phyloP scores from a whole-genome alignment of 2,797 vertebrate species.

The Pantherophis vulpinus region DNA sequence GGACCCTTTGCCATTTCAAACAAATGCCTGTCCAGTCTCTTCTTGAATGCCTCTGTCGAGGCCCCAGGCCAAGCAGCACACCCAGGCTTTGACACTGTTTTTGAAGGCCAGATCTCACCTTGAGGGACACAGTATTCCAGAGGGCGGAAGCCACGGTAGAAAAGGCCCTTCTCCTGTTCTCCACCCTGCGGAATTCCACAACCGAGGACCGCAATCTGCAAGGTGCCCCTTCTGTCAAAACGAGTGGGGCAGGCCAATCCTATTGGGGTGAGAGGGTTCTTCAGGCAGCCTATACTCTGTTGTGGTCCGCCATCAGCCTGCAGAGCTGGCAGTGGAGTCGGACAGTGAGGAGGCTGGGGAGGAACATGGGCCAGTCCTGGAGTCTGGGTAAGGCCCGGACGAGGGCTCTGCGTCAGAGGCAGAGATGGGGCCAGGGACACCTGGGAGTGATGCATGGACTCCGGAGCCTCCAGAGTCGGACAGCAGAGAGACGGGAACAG shows the following conservation, averaged over 20 bases:
- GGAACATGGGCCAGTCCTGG: no score
- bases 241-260: background rate
- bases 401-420: no score
- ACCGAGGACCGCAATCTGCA: background rate
- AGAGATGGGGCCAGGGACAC: no score
- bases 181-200: rapidly evolving
- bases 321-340: no score
- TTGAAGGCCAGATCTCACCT: background rate
- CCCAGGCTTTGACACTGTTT: background rate
- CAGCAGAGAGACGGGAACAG: no score
- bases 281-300: background rate
- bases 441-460: no score
- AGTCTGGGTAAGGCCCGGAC: no score
- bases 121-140: background rate
- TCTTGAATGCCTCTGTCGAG: background rate
- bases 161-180: background rate
- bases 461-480: no score
- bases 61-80: no score
- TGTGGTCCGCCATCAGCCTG: no score
- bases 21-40: background rate
- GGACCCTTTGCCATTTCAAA: background rate
- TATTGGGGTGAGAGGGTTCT: background rate
- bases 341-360: no score
- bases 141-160: background rate
- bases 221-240: background rate